phyloP scores from a whole-genome alignment of 2,797 vertebrate genomes.

The Hoplostethus atlanticus region DNA sequence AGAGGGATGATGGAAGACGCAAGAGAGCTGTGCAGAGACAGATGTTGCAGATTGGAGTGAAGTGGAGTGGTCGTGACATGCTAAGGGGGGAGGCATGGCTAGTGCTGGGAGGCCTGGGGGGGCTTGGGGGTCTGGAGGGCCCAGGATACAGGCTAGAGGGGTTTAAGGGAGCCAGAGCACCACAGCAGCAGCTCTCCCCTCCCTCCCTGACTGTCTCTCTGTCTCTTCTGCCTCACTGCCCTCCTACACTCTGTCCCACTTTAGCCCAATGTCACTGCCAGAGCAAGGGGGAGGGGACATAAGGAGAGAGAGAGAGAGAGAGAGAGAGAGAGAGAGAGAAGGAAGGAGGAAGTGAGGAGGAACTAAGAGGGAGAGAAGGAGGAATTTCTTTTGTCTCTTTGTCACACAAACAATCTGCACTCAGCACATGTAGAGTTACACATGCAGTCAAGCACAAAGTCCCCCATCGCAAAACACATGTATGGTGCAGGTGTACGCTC shows the following conservation, averaged over 20 bases:
- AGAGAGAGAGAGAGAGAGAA: constrained; percentile 13
- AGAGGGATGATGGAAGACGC: constrained; percentile 68
- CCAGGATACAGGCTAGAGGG: constrained; percentile 51
- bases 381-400: constrained; percentile 55
- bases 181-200: constrained; percentile 60
- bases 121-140: constrained; percentile 66
- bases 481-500: constrained; percentile 11
- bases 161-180: constrained; percentile 10
- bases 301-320: constrained; percentile 26
- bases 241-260: constrained; percentile 84
- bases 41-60: constrained; percentile 73
- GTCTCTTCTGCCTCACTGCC: constrained; percentile 83
- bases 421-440: constrained; percentile 71
- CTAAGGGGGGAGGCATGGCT: constrained; percentile 69
- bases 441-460: constrained; percentile 60
- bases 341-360: constrained; percentile 19
- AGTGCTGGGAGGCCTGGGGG: not conserved
- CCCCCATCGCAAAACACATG: constrained; percentile 36
- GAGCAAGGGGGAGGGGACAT: constrained; percentile 74
- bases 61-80: constrained; percentile 75
- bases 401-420: constrained; percentile 60
- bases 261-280: constrained; percentile 86
- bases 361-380: constrained; percentile 29
- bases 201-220: constrained; percentile 75
- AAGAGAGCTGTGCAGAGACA: constrained; percentile 72